These are phyloP conservation scores for Mastigias papua DNA, from an alignment of 30 jellyfish, hydroid and myxozoan genomes.

Conservation along the genomic window DNA sequence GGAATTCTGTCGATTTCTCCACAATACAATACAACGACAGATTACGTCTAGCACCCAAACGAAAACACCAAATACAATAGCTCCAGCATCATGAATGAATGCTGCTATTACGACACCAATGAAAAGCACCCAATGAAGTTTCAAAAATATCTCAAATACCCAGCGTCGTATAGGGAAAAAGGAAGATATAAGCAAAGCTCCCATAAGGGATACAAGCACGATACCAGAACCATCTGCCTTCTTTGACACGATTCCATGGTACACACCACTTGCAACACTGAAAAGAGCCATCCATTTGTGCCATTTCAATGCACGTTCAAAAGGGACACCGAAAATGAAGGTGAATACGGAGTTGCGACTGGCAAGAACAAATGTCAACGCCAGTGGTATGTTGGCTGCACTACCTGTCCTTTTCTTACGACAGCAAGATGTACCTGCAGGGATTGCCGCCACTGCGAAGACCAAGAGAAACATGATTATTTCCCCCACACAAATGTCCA, in stretches of 20 bases:
- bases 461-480: constrained; percentile 47
- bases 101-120: constrained; percentile 74
- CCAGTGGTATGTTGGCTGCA: constrained; percentile 72
- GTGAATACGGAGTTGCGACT: constrained; percentile 77
- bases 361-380: constrained; percentile 70
- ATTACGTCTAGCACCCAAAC: constrained; percentile 71
- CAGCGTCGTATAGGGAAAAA: constrained; percentile 73
- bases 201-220: constrained; percentile 54
- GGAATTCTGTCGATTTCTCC: constrained; percentile 57
- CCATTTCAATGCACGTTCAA: constrained; percentile 82
- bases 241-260: constrained; percentile 70
- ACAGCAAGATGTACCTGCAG: constrained; percentile 67
- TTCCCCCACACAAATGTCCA: constrained; percentile 61
- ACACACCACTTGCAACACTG: constrained; percentile 79
- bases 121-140: constrained; percentile 78
- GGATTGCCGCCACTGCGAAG: constrained; percentile 47
- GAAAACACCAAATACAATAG: constrained; percentile 60
- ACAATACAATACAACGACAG: constrained; percentile 55
- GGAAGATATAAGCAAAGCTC: constrained; percentile 68
- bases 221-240: constrained; percentile 66
- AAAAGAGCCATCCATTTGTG: constrained; percentile 78
- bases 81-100: constrained; percentile 75
- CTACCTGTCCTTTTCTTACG: constrained; percentile 57
- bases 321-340: constrained; percentile 72
- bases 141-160: constrained; percentile 66